Evolutionary conservation across 2,797 vertebrate species (phyloP), one percentile per base, ranked within the genome.

Genomic region (Oryzias dopingdopingensis): DNA sequence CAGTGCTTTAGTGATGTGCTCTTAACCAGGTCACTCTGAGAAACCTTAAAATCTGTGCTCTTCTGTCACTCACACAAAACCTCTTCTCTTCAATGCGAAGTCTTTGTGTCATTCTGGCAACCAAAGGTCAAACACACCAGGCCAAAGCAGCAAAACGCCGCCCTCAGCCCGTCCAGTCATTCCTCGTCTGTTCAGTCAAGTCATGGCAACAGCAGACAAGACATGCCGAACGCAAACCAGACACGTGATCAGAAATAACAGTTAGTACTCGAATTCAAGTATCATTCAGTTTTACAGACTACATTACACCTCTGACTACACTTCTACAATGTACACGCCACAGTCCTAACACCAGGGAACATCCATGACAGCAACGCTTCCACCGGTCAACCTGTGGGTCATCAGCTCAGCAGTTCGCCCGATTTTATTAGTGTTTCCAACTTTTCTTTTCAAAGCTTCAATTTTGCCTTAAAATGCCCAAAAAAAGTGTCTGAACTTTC

Each of bases 1-100:
- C 79, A 85, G 86, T 89, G 86, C 85, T 87, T 89, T 70, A 82
- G 76, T 86, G 79, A 87, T 91, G 91, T 92, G 90, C 91, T 92
- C 88, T 90, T 90, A 81, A 86, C 70, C 84, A 73, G 67, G 75
- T 86, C 75, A 50, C 73, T 89, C 82, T 72, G 80, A 85, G 77
- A 81, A 70, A 59, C 77, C 76, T 37, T 80, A 74, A 70, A 86
- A 88, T 81, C 89, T 90, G 87, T 90, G 90, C 88, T 90, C 74
- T 86, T 87, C 72, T 85, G 47, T 88, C 83, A 87, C 86, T 87
- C 86, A 87, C 84, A 80, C 86, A 82, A 74, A 81, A 80, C 71
- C 80, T 74, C 65, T 59, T 63, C 56, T 51, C 47, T 49, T 70
- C 54, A 24, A 52, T 37, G 49, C 54, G 2, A 22, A 18, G 49